These are phyloP conservation scores for cat (Felis catus) DNA, from an alignment of 2,113 vertebrate genomes.

Conservation along the genomic window F.catus_Fca126_mat1.0 CM031420.1:51961501-51962000, in stretches of 20 bases:
- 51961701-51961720: background rate
- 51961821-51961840: background rate
- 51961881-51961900: background rate
- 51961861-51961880: background rate
- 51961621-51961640: background rate
- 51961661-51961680: background rate
- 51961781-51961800: background rate
- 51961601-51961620: background rate
- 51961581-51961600: background rate
- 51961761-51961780: background rate
- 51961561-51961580: background rate
- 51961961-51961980: background rate
- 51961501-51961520: background rate
- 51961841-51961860: background rate
- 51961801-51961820: background rate
- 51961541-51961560: background rate
- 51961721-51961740: background rate
- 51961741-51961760: background rate
- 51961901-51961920: too few relatives aligned
- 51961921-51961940: too few relatives aligned
- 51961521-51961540: background rate
- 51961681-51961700: background rate
- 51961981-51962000: background rate
- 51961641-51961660: background rate
- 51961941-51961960: too few relatives aligned